These are phyloP conservation scores for Echinarachnius parma DNA, from an alignment of 53 echinoderm and acorn worm genomes.

Conservation along the genomic window DNA sequence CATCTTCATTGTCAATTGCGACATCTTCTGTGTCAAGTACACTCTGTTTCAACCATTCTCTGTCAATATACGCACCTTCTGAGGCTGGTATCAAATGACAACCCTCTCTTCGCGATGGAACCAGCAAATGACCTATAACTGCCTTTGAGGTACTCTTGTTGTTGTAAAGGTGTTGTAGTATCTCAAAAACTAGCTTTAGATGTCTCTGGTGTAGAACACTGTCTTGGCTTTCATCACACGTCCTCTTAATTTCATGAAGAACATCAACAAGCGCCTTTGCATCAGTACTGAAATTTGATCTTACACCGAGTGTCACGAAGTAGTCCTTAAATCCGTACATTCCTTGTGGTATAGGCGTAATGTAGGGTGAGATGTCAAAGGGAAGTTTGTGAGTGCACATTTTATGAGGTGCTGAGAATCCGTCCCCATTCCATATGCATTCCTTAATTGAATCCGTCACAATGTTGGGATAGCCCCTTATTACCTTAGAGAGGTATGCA, in stretches of 20 bases:
- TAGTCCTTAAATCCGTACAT: conserved; percentile 2
- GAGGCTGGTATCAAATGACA: conserved; percentile 20
- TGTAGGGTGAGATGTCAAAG: conserved; percentile 48
- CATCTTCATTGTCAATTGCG: conserved; percentile 14
- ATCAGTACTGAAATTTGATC: conserved; percentile 11
- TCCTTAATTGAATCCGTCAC: neutral
- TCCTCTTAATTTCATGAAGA: conserved; percentile 8
- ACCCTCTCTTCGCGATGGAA: conserved; percentile 1
- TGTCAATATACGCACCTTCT: conserved; percentile 33
- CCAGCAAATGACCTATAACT: neutral
- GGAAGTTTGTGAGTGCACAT: conserved; percentile 37
- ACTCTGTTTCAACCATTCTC: conserved; percentile 34
- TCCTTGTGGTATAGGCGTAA: conserved; percentile 31
- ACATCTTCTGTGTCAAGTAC: neutral
- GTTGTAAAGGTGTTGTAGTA: neutral
- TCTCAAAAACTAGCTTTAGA: conserved; percentile 6
- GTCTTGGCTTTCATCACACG: neutral
- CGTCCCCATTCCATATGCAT: conserved; percentile 66
- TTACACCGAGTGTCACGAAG: conserved; percentile 24
- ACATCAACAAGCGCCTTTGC: conserved; percentile 6
- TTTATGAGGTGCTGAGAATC: conserved; percentile 53
- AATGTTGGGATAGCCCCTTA: too few species aligned
- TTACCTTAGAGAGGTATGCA: conserved; percentile 9
- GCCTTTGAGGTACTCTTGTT: neutral
- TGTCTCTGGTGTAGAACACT: conserved; percentile 1